A percentile compares a stretch with the other conserved stretches of the same genome.
These are phyloP conservation scores for Steinernema feltiae DNA, from an alignment of 1,140 invertebrate species.

Conservation along the genomic window DNA sequence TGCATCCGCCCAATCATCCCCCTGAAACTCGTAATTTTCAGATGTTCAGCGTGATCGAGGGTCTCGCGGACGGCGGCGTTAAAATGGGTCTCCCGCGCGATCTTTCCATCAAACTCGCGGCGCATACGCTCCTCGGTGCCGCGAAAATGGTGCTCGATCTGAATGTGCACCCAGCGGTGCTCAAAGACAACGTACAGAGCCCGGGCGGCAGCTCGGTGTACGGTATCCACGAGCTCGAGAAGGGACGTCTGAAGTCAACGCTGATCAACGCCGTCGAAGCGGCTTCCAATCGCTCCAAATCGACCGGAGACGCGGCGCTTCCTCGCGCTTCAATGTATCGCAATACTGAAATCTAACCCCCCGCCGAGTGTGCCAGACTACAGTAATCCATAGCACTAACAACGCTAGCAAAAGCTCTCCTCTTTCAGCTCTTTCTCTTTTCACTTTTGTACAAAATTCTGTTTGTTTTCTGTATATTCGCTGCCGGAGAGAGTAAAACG, in stretches of 20 bases:
- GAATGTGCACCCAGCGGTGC: slow-evolving; percentile 68
- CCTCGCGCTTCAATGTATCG: slow-evolving; percentile 23
- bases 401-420: too few species aligned
- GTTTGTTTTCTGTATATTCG: neutral
- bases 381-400: neutral
- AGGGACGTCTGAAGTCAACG: slow-evolving; percentile 70
- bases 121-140: slow-evolving; percentile 82
- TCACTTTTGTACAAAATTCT: neutral
- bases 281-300: slow-evolving; percentile 57
- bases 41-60: slow-evolving; percentile 82
- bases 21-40: slow-evolving; percentile 56
- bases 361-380: neutral
- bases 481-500: neutral
- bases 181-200: slow-evolving; percentile 89
- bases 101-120: slow-evolving; percentile 74
- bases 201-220: slow-evolving; percentile 83
- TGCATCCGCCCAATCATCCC: slow-evolving; percentile 17
- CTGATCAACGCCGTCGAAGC: slow-evolving; percentile 82
- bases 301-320: slow-evolving; percentile 43
- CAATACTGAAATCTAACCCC: neutral
- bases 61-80: slow-evolving; percentile 81
- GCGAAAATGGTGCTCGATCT: slow-evolving; percentile 77
- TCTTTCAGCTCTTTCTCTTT: too few species aligned
- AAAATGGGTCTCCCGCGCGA: slow-evolving; percentile 79
- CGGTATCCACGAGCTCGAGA: slow-evolving; percentile 77